These are phyloP conservation scores for Drosophila pseudoobscura DNA, from an alignment of 1,140 invertebrate genomes.

Conservation along the genomic window DNA sequence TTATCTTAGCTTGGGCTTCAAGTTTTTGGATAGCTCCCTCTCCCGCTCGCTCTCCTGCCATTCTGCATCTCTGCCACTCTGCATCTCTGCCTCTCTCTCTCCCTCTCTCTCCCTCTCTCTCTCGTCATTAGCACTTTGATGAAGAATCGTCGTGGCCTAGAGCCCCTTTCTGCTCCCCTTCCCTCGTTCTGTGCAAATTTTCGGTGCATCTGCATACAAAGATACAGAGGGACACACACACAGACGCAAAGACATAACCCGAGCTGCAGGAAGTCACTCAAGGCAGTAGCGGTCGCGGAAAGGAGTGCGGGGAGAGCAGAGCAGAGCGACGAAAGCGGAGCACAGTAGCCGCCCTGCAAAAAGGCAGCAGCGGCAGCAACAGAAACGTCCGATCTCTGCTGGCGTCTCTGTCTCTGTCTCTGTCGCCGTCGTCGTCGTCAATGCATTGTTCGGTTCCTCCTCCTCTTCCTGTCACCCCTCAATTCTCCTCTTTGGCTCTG, in stretches of 20 bases:
- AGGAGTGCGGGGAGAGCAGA: background rate
- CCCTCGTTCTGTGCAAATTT: constrained; percentile 1
- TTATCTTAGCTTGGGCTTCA: background rate
- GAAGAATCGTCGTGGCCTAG: constrained; percentile 5
- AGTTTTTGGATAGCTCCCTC: background rate
- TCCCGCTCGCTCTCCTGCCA: background rate
- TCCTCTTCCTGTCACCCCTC: constrained; percentile 4
- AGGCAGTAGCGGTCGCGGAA: background rate
- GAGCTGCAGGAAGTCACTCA: constrained; percentile 39
- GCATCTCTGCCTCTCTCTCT: background rate
- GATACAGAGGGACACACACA: constrained; percentile 10
- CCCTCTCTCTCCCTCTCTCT: background rate
- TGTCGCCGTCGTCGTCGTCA: too few relatives aligned
- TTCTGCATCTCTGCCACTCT: background rate
- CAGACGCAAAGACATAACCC: constrained; percentile 8
- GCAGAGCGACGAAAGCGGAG: constrained; percentile 1
- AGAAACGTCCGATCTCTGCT: background rate
- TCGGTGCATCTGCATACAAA: constrained; percentile 48
- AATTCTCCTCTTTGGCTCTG: constrained; percentile 15
- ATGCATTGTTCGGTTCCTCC: background rate
- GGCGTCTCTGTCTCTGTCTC: background rate
- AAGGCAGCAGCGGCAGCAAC: constrained; percentile 3
- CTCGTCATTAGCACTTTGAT: constrained; percentile 38
- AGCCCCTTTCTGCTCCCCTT: background rate
- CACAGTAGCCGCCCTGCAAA: too few relatives aligned